Evolutionary conservation across 2,888 invertebrate species (phyloP).

Genomic region (Invenusta paracnida): DNA sequence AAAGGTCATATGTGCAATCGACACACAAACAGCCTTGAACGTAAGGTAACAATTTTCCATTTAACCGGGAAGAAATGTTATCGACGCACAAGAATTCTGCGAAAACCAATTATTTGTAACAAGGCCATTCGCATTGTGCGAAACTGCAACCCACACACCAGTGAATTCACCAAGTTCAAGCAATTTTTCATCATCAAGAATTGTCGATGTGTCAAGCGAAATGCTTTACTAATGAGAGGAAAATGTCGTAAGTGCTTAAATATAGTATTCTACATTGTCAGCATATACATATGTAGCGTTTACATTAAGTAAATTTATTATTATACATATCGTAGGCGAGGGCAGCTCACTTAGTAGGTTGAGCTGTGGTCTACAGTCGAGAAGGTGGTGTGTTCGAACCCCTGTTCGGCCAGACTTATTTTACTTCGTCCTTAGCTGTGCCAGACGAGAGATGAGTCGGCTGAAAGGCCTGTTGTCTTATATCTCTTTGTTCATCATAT

Average conservation of each 20-base stretch:
- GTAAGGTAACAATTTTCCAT: neutral
- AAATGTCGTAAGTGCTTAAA: constrained; percentile 38
- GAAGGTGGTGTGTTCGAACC: too few species aligned
- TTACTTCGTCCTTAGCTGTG: too few species aligned
- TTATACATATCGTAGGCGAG: too few species aligned
- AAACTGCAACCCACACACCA: constrained; percentile 20
- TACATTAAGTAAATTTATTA: too few species aligned
- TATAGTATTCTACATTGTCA: too few species aligned
- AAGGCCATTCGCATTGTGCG: neutral
- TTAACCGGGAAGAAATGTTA: constrained; percentile 10
- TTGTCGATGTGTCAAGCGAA: constrained; percentile 31
- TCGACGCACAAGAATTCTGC: neutral
- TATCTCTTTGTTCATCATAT: too few species aligned
- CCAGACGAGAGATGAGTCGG: too few species aligned
- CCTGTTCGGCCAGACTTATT: too few species aligned
- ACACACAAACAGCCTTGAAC: neutral
- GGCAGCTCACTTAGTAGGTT: too few species aligned
- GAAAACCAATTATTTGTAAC: neutral
- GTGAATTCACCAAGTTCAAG: constrained; percentile 31
- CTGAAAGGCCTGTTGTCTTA: too few species aligned
- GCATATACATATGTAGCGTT: too few species aligned
- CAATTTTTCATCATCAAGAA: constrained; percentile 24
- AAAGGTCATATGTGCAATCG: neutral
- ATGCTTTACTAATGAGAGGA: neutral
- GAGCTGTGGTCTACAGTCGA: too few species aligned